Evolutionary conservation across 2,797 vertebrate species (phyloP).

Genomic region (Tragelaphus oryx): DNA sequence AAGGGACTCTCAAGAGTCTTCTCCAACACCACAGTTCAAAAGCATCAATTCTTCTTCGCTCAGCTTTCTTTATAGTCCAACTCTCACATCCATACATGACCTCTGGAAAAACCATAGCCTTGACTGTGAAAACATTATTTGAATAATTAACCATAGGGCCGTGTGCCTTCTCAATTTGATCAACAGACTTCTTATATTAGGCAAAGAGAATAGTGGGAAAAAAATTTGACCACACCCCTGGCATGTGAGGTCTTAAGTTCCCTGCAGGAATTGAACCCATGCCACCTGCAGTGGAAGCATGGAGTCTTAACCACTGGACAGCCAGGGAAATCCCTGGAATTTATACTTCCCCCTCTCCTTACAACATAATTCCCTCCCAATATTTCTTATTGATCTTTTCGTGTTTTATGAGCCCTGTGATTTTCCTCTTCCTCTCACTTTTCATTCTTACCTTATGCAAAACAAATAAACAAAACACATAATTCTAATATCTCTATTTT

Average conservation of each 20-base stretch:
- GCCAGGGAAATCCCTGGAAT: not conserved
- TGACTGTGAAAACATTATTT: not conserved
- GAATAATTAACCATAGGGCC: not conserved
- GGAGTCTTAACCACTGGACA: not conserved
- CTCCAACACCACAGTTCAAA: not conserved
- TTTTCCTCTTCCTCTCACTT: not conserved
- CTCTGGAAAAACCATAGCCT: not conserved
- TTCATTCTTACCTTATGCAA: not conserved
- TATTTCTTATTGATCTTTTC: not conserved
- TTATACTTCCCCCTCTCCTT: not conserved
- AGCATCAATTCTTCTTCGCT: rapidly evolving
- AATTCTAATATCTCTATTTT: not conserved
- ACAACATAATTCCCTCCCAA: not conserved
- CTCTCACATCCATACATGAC: not conserved
- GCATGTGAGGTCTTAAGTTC: not conserved
- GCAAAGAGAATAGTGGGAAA: not conserved
- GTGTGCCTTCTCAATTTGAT: not conserved
- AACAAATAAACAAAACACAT: not conserved
- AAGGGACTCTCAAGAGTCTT: not conserved
- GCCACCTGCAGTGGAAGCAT: not conserved
- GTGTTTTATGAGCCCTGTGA: not conserved
- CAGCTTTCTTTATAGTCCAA: not conserved
- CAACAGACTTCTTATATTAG: not conserved
- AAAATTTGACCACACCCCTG: not conserved
- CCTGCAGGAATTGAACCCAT: not conserved